Base-by-base conservation (phyloP, 2,113 vertebrate genomes). In the Triplophysa rosa region DNA sequence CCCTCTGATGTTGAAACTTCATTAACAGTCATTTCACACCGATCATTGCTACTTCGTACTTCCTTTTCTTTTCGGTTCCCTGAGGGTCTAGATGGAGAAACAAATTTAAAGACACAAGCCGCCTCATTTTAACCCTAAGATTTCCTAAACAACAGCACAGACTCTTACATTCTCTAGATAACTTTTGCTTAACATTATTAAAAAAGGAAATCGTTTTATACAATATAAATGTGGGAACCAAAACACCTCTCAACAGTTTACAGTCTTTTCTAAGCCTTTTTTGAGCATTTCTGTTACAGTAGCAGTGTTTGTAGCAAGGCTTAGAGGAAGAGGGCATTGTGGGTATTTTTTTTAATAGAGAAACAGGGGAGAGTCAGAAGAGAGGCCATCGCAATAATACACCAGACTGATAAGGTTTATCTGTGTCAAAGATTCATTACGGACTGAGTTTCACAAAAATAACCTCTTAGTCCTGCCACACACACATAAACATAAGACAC, bases 11-110 rank as follows among this genome's bases (percentile, higher is more conserved):
- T 91, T 90, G 85, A 89, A 86, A 85, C 90, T 93, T 94, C 93
- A 94, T 93, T 94, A 94, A 92, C 90, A 94, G 90, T 93, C 92
- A 89, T 89, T 91, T 92, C 92, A 93, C 94, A 93, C 92, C 89
- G 89, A 81, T 89, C 90, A 84, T 87, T 93, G 89, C 89, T 88
- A 91, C 91, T 63, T 58, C n/a, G 42, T 42, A 52, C 49, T 23
- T 42, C 52, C 47, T 92, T 42, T 61, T 69, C 62, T 78, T 70
- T 42, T 63, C 86, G 90, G 93, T 24, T 88, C 83, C 88, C 89
- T 91, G 91, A 90, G 87, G 92, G 89, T 89, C 7, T 89, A n/a
- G 54, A 56, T 16, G 52, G 17, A 19, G 68, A 62, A 65, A 33
- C 17, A 42, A 63, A 78, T 85, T 91, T 93, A 92, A 92, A 93